Conservation (phyloP, 1,140 invertebrate genomes). For the Probaryconus sp. region DNA sequence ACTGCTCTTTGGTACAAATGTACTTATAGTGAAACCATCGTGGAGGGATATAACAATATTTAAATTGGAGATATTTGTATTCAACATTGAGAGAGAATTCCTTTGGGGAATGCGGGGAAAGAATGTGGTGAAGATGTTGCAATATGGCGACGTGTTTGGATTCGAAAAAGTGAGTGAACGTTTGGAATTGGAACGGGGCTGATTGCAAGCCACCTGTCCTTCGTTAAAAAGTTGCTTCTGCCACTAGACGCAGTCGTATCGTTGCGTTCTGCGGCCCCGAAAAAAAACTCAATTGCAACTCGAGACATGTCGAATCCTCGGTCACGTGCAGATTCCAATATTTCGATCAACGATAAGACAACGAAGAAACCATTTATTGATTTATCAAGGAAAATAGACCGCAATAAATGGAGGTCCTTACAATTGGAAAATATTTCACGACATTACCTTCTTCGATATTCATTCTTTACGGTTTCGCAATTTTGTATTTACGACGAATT, state of each 20-base stretch:
- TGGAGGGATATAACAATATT: slow-evolving; percentile 8
- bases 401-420: neutral
- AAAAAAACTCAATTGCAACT: slow-evolving; percentile 34
- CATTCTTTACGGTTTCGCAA: no score
- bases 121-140: neutral
- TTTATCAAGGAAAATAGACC: slow-evolving; percentile 18
- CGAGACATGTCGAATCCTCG: slow-evolving; percentile 40
- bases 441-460: no score
- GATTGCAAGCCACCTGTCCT: slow-evolving; percentile 23
- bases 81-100: no score
- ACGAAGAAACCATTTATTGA: slow-evolving; percentile 40
- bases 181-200: slow-evolving; percentile 21
- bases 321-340: slow-evolving; percentile 33
- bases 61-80: neutral
- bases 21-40: slow-evolving; percentile 18
- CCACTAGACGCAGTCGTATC: slow-evolving; percentile 3
- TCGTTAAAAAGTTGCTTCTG: slow-evolving; percentile 17
- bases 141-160: slow-evolving; percentile 11
- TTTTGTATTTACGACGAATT: no score
- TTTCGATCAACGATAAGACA: slow-evolving; percentile 31
- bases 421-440: slow-evolving; percentile 7
- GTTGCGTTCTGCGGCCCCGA: slow-evolving; percentile 1
- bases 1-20: no score
- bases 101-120: no score
- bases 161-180: slow-evolving; percentile 9